These are phyloP conservation scores for Trachops cirrhosus DNA, from an alignment of 2,797 vertebrate species.

Conservation along the genomic window DNA sequence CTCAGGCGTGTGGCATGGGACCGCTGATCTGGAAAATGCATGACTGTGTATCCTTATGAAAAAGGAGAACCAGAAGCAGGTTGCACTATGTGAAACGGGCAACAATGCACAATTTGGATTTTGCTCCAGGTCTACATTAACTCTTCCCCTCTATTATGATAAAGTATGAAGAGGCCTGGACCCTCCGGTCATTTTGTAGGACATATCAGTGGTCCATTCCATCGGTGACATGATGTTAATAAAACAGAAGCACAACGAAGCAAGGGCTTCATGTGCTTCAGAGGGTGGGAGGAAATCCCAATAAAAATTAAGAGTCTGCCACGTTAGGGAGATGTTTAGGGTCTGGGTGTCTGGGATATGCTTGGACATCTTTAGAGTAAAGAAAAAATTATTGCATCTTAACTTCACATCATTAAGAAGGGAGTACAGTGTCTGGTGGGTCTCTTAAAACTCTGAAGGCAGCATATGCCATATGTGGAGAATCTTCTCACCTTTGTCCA, in stretches of 20 bases:
- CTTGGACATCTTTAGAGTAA: neutral
- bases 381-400: neutral
- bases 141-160: no score
- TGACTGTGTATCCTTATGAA: neutral
- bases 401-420: neutral
- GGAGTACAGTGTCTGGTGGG: no score
- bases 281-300: no score
- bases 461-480: rapidly evolving
- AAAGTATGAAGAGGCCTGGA: no score
- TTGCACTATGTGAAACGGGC: no score
- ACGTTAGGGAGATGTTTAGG: rapidly evolving
- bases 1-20: rapidly evolving
- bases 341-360: rapidly evolving
- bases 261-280: neutral
- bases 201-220: rapidly evolving
- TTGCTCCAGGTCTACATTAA: no score
- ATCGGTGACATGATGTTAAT: neutral
- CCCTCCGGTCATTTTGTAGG: neutral
- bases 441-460: neutral
- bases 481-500: neutral
- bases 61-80: no score
- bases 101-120: no score
- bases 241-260: neutral
- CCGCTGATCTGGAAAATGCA: neutral
- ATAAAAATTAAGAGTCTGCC: neutral